Conservation (phyloP, 1,140 invertebrate species). For the Lepidurus apus region DNA sequence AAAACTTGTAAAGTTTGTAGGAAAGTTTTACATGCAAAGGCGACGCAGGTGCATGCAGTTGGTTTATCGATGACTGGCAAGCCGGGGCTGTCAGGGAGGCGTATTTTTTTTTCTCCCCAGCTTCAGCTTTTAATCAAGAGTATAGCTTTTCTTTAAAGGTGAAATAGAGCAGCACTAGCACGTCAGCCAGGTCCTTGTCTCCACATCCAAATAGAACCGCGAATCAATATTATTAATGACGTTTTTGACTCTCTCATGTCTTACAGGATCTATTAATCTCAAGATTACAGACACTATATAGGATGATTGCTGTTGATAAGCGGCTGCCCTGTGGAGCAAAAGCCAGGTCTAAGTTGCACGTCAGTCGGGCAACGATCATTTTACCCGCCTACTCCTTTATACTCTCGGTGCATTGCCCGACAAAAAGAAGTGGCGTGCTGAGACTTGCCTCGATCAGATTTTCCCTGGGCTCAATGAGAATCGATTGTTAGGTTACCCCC, state of each 20-base stretch:
- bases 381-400: background rate
- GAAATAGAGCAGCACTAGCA: background rate
- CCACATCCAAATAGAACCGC: background rate
- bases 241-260: background rate
- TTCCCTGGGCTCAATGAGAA: background rate
- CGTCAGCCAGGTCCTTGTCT: constrained; percentile 1
- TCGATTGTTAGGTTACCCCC: background rate
- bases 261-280: constrained; percentile 4
- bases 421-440: background rate
- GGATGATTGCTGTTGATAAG: background rate
- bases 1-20: background rate
- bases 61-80: constrained; percentile 10
- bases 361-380: background rate
- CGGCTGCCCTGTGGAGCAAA: background rate
- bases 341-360: background rate
- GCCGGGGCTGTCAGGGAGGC: background rate
- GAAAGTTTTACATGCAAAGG: background rate
- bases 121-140: constrained; percentile 2
- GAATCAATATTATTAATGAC: background rate
- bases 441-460: background rate
- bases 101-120: background rate
- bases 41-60: constrained; percentile 12
- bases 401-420: background rate
- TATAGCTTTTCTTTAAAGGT: constrained; percentile 3
- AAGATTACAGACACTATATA: background rate